phyloP scores from a whole-genome alignment of 2,113 vertebrate genomes.

The Polyodon spathula region DNA sequence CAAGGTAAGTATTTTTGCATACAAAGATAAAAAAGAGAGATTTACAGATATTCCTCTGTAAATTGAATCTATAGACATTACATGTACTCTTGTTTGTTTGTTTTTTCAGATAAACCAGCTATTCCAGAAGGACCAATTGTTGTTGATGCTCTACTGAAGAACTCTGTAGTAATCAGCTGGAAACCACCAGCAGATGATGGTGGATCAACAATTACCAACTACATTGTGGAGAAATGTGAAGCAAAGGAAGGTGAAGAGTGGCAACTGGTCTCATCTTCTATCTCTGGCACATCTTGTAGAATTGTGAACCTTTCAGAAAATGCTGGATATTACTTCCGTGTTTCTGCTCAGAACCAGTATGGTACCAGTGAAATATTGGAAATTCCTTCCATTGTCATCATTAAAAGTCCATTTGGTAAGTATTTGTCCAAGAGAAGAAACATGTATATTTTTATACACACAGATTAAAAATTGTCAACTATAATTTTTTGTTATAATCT shows the following conservation, averaged over 20 bases:
- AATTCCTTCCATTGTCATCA: constrained; percentile 73
- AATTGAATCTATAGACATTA: background rate
- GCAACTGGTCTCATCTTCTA: constrained; percentile 89
- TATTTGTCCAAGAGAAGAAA: constrained; percentile 6
- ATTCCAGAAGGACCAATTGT: constrained; percentile 80
- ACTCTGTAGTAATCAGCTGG: constrained; percentile 95
- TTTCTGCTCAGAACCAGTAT: constrained; percentile 89
- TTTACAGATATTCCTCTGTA: background rate
- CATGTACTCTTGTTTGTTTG: constrained; percentile 13
- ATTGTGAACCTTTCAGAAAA: constrained; percentile 86
- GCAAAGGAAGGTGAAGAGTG: constrained; percentile 83
- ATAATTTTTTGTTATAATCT: constrained; percentile 24
- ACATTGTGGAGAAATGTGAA: constrained; percentile 88
- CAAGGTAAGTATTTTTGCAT: constrained; percentile 62
- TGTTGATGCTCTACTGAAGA: constrained; percentile 88
- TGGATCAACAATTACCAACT: constrained; percentile 90
- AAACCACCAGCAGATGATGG: constrained; percentile 83
- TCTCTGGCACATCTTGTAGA: constrained; percentile 84
- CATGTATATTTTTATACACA: background rate
- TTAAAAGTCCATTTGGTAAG: constrained; percentile 91
- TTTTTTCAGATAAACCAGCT: constrained; percentile 82
- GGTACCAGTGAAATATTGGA: constrained; percentile 85
- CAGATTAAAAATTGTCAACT: constrained; percentile 13
- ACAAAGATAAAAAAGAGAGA: constrained; percentile 5
- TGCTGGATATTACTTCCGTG: constrained; percentile 90